phyloP scores from a whole-genome alignment of 2,888 invertebrate genomes.

The Tupiocoris notatus region DNA sequence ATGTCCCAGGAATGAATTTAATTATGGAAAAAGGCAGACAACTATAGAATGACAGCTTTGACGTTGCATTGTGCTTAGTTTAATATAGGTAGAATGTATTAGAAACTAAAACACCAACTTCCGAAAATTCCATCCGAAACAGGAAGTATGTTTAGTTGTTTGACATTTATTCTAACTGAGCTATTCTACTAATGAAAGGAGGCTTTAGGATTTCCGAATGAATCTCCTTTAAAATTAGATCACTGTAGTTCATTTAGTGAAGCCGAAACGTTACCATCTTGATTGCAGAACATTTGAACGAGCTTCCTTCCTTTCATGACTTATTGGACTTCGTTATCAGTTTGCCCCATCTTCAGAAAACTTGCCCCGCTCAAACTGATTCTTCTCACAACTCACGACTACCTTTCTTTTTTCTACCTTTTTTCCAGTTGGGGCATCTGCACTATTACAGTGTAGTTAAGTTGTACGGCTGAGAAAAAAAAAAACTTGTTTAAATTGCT shows the following conservation, averaged over 20 bases:
- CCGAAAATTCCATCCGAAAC: no score
- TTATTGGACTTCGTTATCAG: background rate
- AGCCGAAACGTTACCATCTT: background rate
- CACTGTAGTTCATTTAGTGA: background rate
- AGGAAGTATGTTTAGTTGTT: no score
- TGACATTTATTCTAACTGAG: no score
- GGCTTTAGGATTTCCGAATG: background rate
- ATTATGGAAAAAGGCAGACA: no score
- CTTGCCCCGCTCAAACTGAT: background rate
- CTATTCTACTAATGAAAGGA: no score
- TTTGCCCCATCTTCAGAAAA: background rate
- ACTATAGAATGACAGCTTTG: no score
- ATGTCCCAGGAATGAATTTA: no score
- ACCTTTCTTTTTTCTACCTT: background rate
- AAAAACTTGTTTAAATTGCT: conserved; percentile 10
- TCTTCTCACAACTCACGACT: background rate
- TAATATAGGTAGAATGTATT: no score
- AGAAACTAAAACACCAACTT: no score
- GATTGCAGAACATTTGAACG: background rate
- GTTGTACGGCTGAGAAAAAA: background rate
- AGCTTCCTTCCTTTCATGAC: background rate
- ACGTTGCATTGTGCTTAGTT: no score
- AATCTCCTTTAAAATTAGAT: background rate
- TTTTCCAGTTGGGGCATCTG: no score
- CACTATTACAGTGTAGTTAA: background rate